These are phyloP conservation scores for Oncopeltus fasciatus DNA, from an alignment of 1,140 invertebrate genomes.

Conservation along the genomic window DNA sequence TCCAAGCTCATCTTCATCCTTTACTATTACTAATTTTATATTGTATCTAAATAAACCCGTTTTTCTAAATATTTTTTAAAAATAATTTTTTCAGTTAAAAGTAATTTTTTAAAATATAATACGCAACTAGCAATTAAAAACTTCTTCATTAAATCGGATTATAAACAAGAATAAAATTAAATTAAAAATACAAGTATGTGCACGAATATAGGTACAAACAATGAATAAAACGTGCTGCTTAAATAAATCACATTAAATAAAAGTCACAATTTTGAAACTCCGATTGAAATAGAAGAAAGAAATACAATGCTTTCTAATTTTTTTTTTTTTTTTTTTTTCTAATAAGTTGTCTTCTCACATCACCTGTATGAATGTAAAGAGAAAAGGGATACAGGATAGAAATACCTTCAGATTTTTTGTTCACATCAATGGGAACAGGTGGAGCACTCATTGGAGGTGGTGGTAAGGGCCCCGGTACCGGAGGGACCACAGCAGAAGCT, in stretches of 20 bases:
- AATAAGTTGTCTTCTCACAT: not conserved
- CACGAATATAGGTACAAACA: not conserved
- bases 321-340: not conserved
- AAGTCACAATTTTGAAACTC: not conserved
- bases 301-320: not conserved
- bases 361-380: not conserved
- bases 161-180: not conserved
- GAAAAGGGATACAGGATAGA: not conserved
- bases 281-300: not conserved
- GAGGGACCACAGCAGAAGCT: not conserved
- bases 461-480: no score
- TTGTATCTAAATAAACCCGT: not conserved
- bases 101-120: not conserved
- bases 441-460: not conserved
- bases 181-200: not conserved
- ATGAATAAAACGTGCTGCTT: not conserved
- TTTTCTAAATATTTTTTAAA: not conserved
- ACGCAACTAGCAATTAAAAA: not conserved
- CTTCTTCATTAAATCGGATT: not conserved
- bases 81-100: not conserved
- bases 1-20: slow-evolving; percentile 9
- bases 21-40: slow-evolving; percentile 3
- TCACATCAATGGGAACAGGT: no score
- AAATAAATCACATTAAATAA: not conserved
- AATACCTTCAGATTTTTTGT: not conserved